phyloP scores from a whole-genome alignment of 2,113 vertebrate genomes.

The Illadopsis cleaveri region DNA sequence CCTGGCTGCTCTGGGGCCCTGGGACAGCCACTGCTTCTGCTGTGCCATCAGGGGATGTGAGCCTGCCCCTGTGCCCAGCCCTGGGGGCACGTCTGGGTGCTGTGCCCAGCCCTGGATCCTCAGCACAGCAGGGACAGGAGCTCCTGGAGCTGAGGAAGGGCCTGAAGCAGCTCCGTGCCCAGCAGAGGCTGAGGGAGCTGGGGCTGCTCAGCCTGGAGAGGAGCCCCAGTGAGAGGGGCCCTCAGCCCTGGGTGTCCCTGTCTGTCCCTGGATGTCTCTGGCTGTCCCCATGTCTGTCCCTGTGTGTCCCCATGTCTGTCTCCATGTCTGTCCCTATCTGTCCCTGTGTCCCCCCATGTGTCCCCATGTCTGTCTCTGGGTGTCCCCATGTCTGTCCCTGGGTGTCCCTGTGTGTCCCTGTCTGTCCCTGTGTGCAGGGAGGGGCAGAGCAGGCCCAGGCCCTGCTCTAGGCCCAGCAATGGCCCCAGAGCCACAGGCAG shows the following conservation, averaged over 20 bases:
- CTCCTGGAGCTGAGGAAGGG: neutral
- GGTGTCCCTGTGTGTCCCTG: neutral
- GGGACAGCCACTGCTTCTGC: neutral
- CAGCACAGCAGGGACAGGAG: neutral
- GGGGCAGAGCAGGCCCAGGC: neutral
- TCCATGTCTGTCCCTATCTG: too few relatives aligned
- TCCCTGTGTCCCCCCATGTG: too few relatives aligned
- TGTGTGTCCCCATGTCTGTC: too few relatives aligned
- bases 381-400: too few relatives aligned
- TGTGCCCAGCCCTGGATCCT: neutral
- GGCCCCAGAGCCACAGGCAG: neutral
- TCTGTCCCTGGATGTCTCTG: too few relatives aligned
- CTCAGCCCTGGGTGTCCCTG: neutral
- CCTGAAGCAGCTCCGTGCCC: neutral
- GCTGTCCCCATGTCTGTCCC: fast-evolving
- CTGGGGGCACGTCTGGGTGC: neutral
- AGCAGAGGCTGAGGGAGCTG: neutral
- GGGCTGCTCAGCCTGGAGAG: neutral
- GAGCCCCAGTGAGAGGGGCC: neutral
- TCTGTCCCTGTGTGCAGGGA: neutral
- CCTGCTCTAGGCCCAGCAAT: neutral
- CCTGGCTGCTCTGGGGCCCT: neutral
- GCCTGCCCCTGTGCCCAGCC: neutral
- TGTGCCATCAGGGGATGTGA: neutral
- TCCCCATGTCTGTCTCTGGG: fast-evolving